A percentile compares a stretch with the other conserved stretches of the same genome.
phyloP scores from a whole-genome alignment of 1,140 invertebrate genomes.

The Penaeus indicus region DNA sequence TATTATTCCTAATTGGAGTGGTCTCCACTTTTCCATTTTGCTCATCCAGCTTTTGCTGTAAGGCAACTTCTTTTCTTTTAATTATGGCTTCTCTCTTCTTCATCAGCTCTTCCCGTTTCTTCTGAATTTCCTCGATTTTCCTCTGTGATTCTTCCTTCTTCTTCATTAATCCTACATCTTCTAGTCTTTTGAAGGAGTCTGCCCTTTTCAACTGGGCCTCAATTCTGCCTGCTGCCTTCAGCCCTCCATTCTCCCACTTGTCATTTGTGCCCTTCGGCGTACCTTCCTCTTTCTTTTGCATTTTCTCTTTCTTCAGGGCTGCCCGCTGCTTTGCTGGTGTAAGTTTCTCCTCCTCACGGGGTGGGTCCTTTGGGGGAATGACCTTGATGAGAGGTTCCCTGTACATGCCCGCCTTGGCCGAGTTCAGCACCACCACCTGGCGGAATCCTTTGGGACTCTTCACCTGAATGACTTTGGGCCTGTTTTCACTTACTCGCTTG shows the following conservation, averaged over 20 bases:
- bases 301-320: background rate
- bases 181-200: no score
- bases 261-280: background rate
- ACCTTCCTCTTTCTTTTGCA: conserved; percentile 18
- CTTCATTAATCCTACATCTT: no score
- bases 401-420: conserved; percentile 36
- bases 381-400: conserved; percentile 45
- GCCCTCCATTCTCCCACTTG: no score
- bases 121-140: conserved; percentile 16
- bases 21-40: no score
- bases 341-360: conserved; percentile 45
- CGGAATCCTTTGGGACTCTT: conserved; percentile 40
- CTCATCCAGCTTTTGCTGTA: background rate
- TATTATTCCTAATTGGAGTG: no score
- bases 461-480: conserved; percentile 44
- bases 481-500: background rate
- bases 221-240: no score
- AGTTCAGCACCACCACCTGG: conserved; percentile 48
- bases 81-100: background rate
- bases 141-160: background rate
- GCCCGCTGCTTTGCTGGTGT: background rate
- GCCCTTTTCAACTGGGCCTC: no score
- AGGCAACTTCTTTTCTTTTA: background rate
- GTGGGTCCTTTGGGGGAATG: conserved; percentile 47
- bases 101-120: conserved; percentile 15